Evolutionary conservation across 2,888 invertebrate genomes (phyloP).

Genomic region (Trachelus stipa): DNA sequence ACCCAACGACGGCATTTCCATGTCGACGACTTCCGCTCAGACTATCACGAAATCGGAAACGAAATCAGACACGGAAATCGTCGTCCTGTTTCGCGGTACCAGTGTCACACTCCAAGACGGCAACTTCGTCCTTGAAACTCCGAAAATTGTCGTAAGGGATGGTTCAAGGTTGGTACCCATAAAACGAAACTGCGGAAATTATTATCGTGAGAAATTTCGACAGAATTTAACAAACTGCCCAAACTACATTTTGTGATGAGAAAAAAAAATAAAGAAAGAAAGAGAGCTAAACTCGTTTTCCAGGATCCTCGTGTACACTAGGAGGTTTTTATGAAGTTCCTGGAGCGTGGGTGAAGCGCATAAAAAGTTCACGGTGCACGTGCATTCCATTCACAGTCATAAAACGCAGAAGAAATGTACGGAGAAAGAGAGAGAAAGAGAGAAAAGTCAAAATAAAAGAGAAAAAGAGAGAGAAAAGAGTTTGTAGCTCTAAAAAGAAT

Average conservation of each 20-base stretch:
- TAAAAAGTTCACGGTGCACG: constrained; percentile 22
- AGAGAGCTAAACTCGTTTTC: too few species aligned
- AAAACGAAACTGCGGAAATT: too few species aligned
- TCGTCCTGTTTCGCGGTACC: constrained; percentile 33
- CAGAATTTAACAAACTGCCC: too few species aligned
- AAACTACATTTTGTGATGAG: too few species aligned
- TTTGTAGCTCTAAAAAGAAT: too few species aligned
- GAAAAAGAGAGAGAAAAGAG: too few species aligned
- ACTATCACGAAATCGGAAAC: constrained; percentile 13
- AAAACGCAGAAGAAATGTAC: not conserved
- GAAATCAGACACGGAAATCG: constrained; percentile 18
- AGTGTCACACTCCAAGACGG: constrained; percentile 26
- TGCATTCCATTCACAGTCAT: constrained; percentile 33
- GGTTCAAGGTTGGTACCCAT: too few species aligned
- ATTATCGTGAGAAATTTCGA: too few species aligned
- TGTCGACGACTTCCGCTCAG: constrained; percentile 38
- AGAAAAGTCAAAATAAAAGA: not conserved
- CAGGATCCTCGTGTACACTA: constrained; percentile 17
- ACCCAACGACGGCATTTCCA: constrained; percentile 42
- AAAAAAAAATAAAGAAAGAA: too few species aligned
- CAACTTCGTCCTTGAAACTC: constrained; percentile 28
- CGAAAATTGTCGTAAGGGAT: constrained; percentile 15
- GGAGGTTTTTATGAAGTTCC: not conserved
- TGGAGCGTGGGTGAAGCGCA: not conserved
- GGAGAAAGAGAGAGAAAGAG: constrained; percentile 4